These are phyloP conservation scores for Pelodiscus sinensis DNA, from an alignment of 2,113 vertebrate genomes.

Conservation along the genomic window DNA sequence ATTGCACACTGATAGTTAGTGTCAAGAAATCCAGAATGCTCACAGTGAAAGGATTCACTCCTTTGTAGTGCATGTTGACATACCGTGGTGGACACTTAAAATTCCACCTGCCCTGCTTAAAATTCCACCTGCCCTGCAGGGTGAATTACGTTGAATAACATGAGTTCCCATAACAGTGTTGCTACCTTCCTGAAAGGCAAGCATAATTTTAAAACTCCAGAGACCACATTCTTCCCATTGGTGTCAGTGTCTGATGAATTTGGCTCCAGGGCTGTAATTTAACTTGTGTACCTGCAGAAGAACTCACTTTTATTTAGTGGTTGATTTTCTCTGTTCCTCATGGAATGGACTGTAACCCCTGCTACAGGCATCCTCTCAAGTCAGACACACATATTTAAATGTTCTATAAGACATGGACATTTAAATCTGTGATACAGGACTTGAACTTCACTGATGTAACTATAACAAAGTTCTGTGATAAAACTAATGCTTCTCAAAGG, in stretches of 20 bases:
- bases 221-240: neutral
- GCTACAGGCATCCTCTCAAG: rapidly evolving
- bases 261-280: neutral
- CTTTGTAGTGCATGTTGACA: neutral
- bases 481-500: neutral
- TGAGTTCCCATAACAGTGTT: neutral
- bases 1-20: rapidly evolving
- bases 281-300: neutral
- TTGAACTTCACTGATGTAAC: neutral
- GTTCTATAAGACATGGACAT: neutral
- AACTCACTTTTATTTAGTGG: neutral
- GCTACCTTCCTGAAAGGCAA: neutral
- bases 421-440: neutral
- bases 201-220: neutral
- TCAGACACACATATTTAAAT: neutral
- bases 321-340: neutral
- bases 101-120: neutral
- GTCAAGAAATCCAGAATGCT: neutral
- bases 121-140: rapidly evolving
- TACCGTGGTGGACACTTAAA: neutral
- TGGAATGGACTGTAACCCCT: neutral
- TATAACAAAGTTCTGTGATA: neutral
- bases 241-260: too few species aligned
- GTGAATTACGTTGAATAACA: neutral
- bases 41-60: neutral